phyloP scores from a whole-genome alignment of 2,797 vertebrate genomes.

The Sciurus carolinensis region DNA sequence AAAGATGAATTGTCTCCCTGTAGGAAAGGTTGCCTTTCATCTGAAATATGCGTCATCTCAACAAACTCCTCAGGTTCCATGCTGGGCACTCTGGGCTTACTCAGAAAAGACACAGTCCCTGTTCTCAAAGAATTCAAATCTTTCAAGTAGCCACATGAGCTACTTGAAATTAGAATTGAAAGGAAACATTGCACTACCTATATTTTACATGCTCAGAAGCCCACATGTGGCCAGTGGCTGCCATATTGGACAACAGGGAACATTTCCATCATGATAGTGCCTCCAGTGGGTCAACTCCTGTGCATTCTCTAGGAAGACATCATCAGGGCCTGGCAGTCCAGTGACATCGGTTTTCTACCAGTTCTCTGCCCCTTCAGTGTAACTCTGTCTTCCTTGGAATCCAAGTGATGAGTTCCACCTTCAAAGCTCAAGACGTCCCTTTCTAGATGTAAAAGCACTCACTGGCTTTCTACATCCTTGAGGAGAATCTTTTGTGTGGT shows the following conservation, averaged over 20 bases:
- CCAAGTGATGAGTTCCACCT: background rate
- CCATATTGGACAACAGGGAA: background rate
- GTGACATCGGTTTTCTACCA: background rate
- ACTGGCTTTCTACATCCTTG: background rate
- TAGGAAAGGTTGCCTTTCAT: background rate
- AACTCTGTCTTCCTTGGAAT: background rate
- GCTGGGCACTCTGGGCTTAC: background rate
- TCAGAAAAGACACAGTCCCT: background rate
- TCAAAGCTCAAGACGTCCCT: background rate
- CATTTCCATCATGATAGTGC: background rate
- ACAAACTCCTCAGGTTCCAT: background rate
- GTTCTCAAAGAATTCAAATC: background rate
- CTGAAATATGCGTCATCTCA: background rate
- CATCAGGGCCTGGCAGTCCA: rapidly evolving
- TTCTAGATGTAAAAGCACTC: background rate
- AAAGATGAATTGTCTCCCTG: background rate
- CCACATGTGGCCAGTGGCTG: background rate
- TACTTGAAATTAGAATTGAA: background rate
- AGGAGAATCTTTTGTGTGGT: background rate
- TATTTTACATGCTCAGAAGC: background rate
- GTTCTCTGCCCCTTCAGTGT: background rate
- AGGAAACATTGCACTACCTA: background rate
- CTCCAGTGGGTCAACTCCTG: background rate
- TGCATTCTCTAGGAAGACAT: background rate
- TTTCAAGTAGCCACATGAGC: background rate